These are phyloP conservation scores for Gracilinanus agilis DNA, from an alignment of 2,113 vertebrate genomes.

Conservation along the genomic window DNA sequence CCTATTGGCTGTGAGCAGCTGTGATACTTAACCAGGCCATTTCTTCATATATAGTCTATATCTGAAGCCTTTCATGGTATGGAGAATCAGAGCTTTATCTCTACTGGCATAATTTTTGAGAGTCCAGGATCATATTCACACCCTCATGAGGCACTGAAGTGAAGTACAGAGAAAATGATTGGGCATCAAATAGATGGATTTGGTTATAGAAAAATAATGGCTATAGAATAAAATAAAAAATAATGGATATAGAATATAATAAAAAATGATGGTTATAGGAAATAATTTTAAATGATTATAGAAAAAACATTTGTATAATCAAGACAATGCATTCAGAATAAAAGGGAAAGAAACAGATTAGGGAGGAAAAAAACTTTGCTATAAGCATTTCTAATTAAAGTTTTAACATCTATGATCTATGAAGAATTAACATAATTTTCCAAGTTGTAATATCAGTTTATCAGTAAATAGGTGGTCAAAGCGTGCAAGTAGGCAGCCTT, in stretches of 20 bases:
- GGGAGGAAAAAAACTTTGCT: background rate
- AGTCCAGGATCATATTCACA: background rate
- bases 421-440: background rate
- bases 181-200: background rate
- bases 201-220: background rate
- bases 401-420: background rate
- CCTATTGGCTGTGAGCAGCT: background rate
- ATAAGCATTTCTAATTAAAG: background rate
- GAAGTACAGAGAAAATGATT: background rate
- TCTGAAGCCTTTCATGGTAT: background rate
- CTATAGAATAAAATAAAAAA: too few relatives aligned
- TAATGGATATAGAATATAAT: too few relatives aligned
- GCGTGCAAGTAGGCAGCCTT: background rate
- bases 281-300: too few relatives aligned
- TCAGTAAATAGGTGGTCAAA: background rate
- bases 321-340: background rate
- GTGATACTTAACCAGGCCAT: background rate
- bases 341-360: background rate
- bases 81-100: background rate
- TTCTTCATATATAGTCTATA: background rate
- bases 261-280: too few relatives aligned
- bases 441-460: background rate
- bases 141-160: background rate
- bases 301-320: background rate
- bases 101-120: background rate